Base-by-base conservation (phyloP, 2,888 invertebrate genomes). In the Patella caerulea region DNA sequence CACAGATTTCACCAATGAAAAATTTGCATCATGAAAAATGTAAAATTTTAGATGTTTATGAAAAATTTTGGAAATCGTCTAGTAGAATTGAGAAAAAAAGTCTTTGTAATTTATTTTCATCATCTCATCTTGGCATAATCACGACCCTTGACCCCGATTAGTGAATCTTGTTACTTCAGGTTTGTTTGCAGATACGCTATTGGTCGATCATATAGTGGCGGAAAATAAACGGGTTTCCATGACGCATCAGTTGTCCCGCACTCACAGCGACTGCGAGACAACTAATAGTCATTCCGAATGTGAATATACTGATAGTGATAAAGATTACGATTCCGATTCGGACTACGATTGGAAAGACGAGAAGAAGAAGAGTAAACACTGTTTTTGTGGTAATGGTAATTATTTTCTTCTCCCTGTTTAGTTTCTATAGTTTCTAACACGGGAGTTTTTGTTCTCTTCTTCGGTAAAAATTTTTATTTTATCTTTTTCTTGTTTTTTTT, bases 181-280 rank as follows among this genome's bases (percentile, higher is more conserved):
- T 29, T 71, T 83, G n/a, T 83, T 85, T 75, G 84, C 84, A 72
- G 84, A 85, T 70, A 83, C 83, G 53, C 81, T 85, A 14, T 80
- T 85, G 19, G 81, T 85, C 78, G 85, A 85, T 65, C 65, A 65
- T 73, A 83, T 83, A 52, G 75, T 84, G 73, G 87, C 84, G 15
- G 88, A 88, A 77, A 88, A 87, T 65, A 65, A 65, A 65, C 65
- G 65, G 19, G 65, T 65, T 65, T 65, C 65, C 19, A 24, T 65
- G 24, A 24, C 65, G 65, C 65, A 65, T 75, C 86, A 86, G 72
- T 82, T 88, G 73, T 87, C 88, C 11, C 78, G 79, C 74, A 72
- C 77, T 17, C 85, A 85, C 72, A 81, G 83, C 76, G 84, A 85
- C 55, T 75, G 79, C 29, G 86, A 86, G 11, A 76, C 77, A 15